Percentiles rank a stretch among this genome's conserved stretches.
Evolutionary conservation across 2,113 vertebrate genomes (phyloP).

Genomic region (Oenanthe melanoleuca): DNA sequence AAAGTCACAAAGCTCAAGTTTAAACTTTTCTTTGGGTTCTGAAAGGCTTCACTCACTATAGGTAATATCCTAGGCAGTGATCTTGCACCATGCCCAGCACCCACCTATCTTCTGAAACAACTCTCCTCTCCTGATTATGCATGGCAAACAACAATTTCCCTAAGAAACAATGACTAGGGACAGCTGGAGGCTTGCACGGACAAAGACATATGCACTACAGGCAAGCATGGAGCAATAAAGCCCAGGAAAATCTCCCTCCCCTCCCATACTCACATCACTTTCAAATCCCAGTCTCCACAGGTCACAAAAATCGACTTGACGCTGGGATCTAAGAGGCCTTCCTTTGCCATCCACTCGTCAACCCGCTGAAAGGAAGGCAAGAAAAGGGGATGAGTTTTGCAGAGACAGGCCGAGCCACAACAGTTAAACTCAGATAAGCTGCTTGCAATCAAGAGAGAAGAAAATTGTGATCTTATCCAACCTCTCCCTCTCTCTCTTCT

Average conservation of each 20-base stretch:
- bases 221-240: not conserved
- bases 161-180: not conserved
- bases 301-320: conserved; percentile 88
- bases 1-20: not conserved
- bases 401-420: conserved; percentile 67
- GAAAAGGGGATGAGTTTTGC: conserved; percentile 73
- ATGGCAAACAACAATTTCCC: not conserved
- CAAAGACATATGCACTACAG: not conserved
- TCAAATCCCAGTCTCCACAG: conserved; percentile 89
- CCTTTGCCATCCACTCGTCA: conserved; percentile 86
- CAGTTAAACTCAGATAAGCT: conserved; percentile 74
- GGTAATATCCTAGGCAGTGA: not conserved
- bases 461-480: conserved; percentile 77
- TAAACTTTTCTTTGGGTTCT: not conserved
- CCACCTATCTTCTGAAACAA: not conserved
- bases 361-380: conserved; percentile 82
- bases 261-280: conserved; percentile 85
- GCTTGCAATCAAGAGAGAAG: conserved; percentile 74
- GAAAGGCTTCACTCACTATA: not conserved
- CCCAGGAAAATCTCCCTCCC: conserved; percentile 14
- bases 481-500: conserved; percentile 52
- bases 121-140: not conserved
- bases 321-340: conserved; percentile 86
- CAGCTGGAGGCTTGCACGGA: not conserved
- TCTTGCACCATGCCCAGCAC: not conserved